Evolutionary conservation across 23 tunicate species (phyloP), one percentile per base, ranked within the genome.

Genomic region (Botrylloides violaceus): DNA sequence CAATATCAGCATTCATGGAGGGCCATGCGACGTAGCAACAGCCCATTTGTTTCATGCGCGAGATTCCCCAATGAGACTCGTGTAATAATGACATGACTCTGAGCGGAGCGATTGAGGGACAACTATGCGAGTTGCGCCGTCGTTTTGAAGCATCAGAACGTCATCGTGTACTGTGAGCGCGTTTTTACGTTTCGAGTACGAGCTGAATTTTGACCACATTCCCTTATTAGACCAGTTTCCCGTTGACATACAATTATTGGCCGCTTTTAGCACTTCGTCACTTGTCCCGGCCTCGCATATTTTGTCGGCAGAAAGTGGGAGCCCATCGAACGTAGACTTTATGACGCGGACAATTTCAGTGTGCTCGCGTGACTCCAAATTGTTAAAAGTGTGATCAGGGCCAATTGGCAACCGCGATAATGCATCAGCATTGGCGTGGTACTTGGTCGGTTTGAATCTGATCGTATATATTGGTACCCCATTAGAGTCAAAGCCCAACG

Each of bases 41-140:
- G 26, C 36, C 12, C 79, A 75, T 61, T 53, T 75, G 79, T 36
- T 60, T 75, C 72, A 61, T 75, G 34, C 72, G 24, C 22, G 50
- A 33, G 25, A 75, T 75, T 21, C 70, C 79, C 79, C 79, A 59
- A n/a, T 33, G 72, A 32, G 50, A 25, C 35, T 75, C 50, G 36
- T 75, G 79, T 6, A 75, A 36, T 18, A 75, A 21, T 3, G 36
- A 32, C 29, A 75, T 59, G 20, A 75, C 72, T 6, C 18, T 18
- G 12, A 18, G 55, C 18, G 12, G 55, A n/a, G n/a, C n/a, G n/a
- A n/a, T n/a, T n/a, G n/a, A n/a, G n/a, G n/a, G n/a, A n/a, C n/a
- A n/a, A n/a, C n/a, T n/a, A n/a, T n/a, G n/a, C n/a, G n/a, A n/a
- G n/a, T n/a, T n/a, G n/a, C n/a, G n/a, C n/a, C n/a, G n/a, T n/a